These are phyloP conservation scores for Copsychus sechellarum DNA, from an alignment of 2,113 vertebrate species.

Conservation along the genomic window DNA sequence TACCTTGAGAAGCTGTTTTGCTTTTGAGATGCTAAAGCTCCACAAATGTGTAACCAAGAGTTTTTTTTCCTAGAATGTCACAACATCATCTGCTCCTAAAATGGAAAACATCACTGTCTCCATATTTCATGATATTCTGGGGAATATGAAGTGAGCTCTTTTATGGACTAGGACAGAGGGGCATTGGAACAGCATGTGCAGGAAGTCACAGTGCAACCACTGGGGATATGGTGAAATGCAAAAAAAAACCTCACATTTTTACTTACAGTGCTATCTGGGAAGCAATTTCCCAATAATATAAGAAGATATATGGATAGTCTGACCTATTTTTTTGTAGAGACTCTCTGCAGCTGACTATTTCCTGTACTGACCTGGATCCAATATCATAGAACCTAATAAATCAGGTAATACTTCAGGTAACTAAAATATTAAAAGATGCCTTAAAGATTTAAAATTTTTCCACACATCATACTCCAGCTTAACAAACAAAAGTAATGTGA, in stretches of 20 bases:
- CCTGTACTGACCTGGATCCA: constrained; percentile 58
- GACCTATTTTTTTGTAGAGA: constrained; percentile 38
- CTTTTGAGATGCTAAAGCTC: background rate
- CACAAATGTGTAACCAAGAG: background rate
- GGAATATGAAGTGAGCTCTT: background rate
- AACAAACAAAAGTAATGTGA: constrained; percentile 55
- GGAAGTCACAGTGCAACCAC: constrained; percentile 23
- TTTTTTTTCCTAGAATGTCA: background rate
- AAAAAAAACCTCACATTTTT: constrained; percentile 7
- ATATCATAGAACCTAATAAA: constrained; percentile 61
- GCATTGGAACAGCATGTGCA: constrained; percentile 20
- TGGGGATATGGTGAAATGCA: background rate
- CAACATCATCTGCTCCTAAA: background rate
- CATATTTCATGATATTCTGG: background rate
- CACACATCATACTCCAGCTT: constrained; percentile 39
- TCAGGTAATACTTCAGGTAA: constrained; percentile 65
- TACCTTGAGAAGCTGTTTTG: background rate
- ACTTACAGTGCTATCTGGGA: constrained; percentile 42
- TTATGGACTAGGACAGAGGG: background rate
- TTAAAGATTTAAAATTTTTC: constrained; percentile 60
- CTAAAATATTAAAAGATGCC: constrained; percentile 67
- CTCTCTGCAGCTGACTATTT: constrained; percentile 54
- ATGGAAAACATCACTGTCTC: background rate
- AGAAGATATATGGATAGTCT: constrained; percentile 49
- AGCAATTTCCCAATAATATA: constrained; percentile 49